A percentile compares a stretch with the other conserved stretches of the same genome.
phyloP scores from a whole-genome alignment of 2,113 vertebrate genomes.

The Hiodon alosoides region DNA sequence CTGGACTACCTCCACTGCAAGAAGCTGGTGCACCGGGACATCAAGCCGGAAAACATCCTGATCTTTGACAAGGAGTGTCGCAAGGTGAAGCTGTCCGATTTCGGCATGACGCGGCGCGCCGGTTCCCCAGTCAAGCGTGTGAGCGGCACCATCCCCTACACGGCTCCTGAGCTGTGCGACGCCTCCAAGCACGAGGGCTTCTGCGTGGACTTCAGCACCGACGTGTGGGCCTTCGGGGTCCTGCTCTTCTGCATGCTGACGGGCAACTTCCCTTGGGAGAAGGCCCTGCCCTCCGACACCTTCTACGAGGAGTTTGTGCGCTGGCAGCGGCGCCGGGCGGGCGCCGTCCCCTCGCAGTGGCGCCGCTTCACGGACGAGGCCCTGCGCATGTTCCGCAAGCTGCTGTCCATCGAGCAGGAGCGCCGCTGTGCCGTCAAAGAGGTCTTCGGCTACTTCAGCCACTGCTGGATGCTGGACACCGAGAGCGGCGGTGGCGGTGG shows the following conservation, averaged over 20 bases:
- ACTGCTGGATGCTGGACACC: constrained; percentile 69
- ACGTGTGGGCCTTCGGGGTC: constrained; percentile 76
- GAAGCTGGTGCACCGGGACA: constrained; percentile 74
- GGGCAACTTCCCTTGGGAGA: constrained; percentile 79
- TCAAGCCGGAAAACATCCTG: constrained; percentile 77
- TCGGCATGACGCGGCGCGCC: constrained; percentile 73
- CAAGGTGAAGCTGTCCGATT: constrained; percentile 75
- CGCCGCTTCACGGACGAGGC: constrained; percentile 72
- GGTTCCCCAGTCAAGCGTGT: constrained; percentile 73
- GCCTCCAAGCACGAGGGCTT: constrained; percentile 68
- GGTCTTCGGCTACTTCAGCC: constrained; percentile 69
- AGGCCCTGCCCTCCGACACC: constrained; percentile 68
- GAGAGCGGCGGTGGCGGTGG: constrained; percentile 41
- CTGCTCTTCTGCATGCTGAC: constrained; percentile 82
- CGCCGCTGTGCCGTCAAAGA: constrained; percentile 72
- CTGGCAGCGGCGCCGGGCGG: constrained; percentile 66
- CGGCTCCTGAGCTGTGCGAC: constrained; percentile 72
- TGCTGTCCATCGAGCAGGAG: constrained; percentile 69
- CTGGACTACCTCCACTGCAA: constrained; percentile 73
- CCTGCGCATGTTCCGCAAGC: constrained; percentile 72
- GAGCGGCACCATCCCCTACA: constrained; percentile 78
- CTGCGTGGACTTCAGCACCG: constrained; percentile 71
- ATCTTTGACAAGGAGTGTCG: constrained; percentile 76
- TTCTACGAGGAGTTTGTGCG: constrained; percentile 77
- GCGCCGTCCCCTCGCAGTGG: constrained; percentile 72